phyloP scores from a whole-genome alignment of 2,113 vertebrate genomes.

The Tachycineta bicolor region DNA sequence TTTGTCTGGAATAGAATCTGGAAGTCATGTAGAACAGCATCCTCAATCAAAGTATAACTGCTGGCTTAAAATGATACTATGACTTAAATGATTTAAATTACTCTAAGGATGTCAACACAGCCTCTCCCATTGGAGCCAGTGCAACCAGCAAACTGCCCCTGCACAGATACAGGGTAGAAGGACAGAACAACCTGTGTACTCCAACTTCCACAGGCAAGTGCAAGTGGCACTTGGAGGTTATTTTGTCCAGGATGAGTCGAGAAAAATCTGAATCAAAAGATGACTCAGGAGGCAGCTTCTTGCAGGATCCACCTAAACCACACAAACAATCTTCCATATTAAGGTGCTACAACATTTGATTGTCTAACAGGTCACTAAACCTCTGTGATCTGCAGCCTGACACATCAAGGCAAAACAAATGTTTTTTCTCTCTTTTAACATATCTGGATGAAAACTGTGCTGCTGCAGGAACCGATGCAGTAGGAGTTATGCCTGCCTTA shows the following conservation, averaged over 20 bases:
- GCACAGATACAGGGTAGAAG: neutral
- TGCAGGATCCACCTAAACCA: neutral
- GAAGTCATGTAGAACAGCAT: neutral
- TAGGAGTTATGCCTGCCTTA: neutral
- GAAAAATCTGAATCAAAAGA: neutral
- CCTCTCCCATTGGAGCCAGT: neutral
- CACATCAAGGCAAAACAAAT: neutral
- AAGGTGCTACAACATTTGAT: neutral
- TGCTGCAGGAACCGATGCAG: neutral
- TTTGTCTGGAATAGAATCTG: neutral
- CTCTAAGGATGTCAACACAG: neutral
- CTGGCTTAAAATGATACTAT: neutral
- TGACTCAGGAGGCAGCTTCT: neutral
- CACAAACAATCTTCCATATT: neutral
- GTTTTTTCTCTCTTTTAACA: neutral
- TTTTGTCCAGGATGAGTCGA: neutral
- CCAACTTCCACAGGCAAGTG: neutral
- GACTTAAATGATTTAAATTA: too few relatives aligned
- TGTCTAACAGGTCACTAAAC: neutral
- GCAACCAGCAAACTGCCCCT: neutral
- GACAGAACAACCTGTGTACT: fast-evolving
- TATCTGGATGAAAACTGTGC: neutral
- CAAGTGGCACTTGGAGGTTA: neutral
- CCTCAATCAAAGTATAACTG: neutral
- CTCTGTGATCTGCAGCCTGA: neutral